Percentiles rank a stretch among this genome's conserved stretches.
These are phyloP conservation scores for Lutjanus erythropterus DNA, from an alignment of 2,113 vertebrate genomes.

Conservation along the genomic window DNA sequence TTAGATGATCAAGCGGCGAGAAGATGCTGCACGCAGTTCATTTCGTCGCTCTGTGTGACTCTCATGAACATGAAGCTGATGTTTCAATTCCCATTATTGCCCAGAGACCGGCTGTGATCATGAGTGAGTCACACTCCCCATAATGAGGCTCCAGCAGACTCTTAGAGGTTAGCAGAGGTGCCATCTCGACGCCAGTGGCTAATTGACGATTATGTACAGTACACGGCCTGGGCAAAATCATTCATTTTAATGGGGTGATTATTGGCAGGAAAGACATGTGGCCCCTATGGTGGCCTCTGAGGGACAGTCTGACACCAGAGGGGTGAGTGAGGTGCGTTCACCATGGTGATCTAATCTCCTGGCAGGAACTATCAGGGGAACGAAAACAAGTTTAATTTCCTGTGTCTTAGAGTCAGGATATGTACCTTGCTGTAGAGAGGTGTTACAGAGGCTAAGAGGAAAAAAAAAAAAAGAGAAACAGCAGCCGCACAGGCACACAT, in stretches of 20 bases:
- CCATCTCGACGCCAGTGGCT: conserved; percentile 74
- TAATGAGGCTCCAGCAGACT: conserved; percentile 74
- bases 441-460: conserved; percentile 36
- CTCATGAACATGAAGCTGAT: conserved; percentile 54
- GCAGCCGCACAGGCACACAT: conserved; percentile 53
- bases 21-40: conserved; percentile 43
- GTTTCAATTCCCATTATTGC: conserved; percentile 63
- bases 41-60: conserved; percentile 45
- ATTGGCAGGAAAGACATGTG: conserved; percentile 83
- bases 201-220: conserved; percentile 85
- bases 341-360: conserved; percentile 81
- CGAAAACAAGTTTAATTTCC: conserved; percentile 81
- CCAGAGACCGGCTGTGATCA: conserved; percentile 66
- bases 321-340: conserved; percentile 73
- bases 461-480: conserved; percentile 20
- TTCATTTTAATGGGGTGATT: conserved; percentile 85
- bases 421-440: conserved; percentile 48
- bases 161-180: conserved; percentile 75
- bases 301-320: conserved; percentile 70
- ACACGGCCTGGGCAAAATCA: conserved; percentile 73
- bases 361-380: conserved; percentile 77
- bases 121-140: conserved; percentile 66
- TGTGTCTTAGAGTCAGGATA: conserved; percentile 68
- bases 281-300: conserved; percentile 72
- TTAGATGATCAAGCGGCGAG: conserved; percentile 38